phyloP scores from a whole-genome alignment of 2,797 vertebrate genomes.

The Emys orbicularis region DNA sequence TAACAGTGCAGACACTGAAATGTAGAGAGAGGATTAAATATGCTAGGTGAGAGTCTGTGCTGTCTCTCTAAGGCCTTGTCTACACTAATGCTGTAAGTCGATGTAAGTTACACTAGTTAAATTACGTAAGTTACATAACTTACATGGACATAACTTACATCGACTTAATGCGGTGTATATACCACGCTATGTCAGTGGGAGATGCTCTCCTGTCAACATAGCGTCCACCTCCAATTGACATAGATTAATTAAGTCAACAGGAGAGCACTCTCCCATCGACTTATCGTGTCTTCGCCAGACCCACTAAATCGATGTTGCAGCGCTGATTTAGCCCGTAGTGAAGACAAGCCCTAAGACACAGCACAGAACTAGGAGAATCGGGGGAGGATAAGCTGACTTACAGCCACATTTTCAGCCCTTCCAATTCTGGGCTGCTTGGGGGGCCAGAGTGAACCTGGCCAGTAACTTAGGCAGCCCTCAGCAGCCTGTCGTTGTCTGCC shows the following conservation, averaged over 20 bases:
- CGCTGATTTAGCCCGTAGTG: too few relatives aligned
- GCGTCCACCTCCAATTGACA: too few relatives aligned
- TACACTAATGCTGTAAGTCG: not conserved
- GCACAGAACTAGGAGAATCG: not conserved
- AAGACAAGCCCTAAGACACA: not conserved
- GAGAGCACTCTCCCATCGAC: too few relatives aligned
- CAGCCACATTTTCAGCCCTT: not conserved
- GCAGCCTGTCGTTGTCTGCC: not conserved
- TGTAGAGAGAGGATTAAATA: not conserved
- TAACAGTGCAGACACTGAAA: not conserved
- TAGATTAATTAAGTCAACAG: too few relatives aligned
- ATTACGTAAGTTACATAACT: too few relatives aligned
- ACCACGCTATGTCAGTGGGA: too few relatives aligned
- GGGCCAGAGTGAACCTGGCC: not conserved
- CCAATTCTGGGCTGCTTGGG: not conserved
- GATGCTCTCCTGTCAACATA: too few relatives aligned
- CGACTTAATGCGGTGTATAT: too few relatives aligned
- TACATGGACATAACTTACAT: too few relatives aligned
- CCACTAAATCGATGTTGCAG: too few relatives aligned
- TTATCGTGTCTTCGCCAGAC: too few relatives aligned
- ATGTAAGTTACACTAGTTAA: too few relatives aligned
- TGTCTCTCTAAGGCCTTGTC: not conserved
- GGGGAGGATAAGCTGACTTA: not conserved
- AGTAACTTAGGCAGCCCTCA: not conserved
- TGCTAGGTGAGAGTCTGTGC: not conserved